Conservation (phyloP, 2,113 vertebrate genomes). For the Oreochromis spilurus region DNA sequence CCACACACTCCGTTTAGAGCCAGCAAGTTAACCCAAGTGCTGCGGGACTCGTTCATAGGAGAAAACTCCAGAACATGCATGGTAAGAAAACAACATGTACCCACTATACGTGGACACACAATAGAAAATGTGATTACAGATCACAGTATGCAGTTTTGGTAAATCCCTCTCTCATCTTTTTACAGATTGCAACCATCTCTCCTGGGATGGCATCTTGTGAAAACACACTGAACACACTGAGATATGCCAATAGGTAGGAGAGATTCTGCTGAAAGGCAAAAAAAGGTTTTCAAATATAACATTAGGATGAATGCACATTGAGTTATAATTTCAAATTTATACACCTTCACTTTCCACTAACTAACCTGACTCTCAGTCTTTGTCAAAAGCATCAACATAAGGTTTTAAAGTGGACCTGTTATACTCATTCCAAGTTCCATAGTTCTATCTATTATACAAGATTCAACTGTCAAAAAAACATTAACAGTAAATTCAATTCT, state of each 20-base stretch:
- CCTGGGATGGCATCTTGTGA: slow-evolving; percentile 98
- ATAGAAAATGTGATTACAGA: not conserved
- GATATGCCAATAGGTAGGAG: slow-evolving; percentile 96
- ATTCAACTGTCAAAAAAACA: not conserved
- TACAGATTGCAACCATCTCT: slow-evolving; percentile 96
- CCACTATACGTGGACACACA: not conserved
- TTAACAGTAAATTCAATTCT: not conserved
- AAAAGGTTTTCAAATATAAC: not conserved
- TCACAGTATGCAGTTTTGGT: not conserved
- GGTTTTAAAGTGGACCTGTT: not conserved
- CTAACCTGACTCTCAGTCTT: not conserved
- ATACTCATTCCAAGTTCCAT: not conserved
- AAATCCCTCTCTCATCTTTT: not conserved
- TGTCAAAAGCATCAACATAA: not conserved
- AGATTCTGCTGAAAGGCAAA: not conserved
- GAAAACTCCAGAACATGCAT: slow-evolving; percentile 98
- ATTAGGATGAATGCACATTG: not conserved
- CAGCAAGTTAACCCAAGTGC: slow-evolving; percentile 97
- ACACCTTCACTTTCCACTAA: not conserved
- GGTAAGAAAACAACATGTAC: slow-evolving; percentile 67
- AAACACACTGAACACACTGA: slow-evolving; percentile 95
- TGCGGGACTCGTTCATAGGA: slow-evolving; percentile 96
- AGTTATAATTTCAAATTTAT: not conserved
- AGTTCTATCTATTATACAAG: not conserved
- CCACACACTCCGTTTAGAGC: slow-evolving; percentile 96